Base-by-base conservation (phyloP, 2,113 vertebrate species). In the Lepidothrix coronata region DNA sequence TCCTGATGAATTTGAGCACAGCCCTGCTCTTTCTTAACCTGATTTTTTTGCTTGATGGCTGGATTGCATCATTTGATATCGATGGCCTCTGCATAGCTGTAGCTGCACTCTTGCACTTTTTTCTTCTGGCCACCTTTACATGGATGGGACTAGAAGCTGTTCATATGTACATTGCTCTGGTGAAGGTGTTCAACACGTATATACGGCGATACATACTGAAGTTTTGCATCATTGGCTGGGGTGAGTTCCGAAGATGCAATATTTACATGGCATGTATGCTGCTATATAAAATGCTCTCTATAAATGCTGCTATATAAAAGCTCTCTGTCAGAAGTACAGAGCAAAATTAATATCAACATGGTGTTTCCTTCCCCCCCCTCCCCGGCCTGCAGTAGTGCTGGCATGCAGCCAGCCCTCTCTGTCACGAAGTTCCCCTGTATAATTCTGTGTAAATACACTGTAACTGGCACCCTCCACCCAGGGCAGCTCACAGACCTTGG, bases 181-280 rank as follows among this genome's bases (percentile, higher is more conserved):
- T 99, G 84, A 99, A 99, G 96, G 99, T 99, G 21, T 99, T 99
- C 95, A 99, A 99, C 97, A 99, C 99, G 1, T 99, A 99, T 78
- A 99, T 99, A 61, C 98, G 99, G 41, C 91, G 99, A 85, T 99
- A 99, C 85, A 99, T 99, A 94, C 98, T 99, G 65, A 99, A 99
- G 97, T 99, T 99, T 96, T 99, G 99, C 98, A 96, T 99, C 68
- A 97, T 99, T 39, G 99, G 99, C 91, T 99, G 99, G 99, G 99
- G 99, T 99, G 96, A 98, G 99, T 96, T 48, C 35, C 21, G 16
- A 30, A 19, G 14, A 11, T 25, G 7, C 33, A 44, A 33, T 87
- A 23, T 21, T 89, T 89, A 9, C 30, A 13, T 49, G 59, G 9
- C 8, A 9, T n/a, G 12, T 20, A 7, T 39, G 48, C 86, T 84